These are phyloP conservation scores for Chlorodrepanis virens DNA, from an alignment of 2,113 vertebrate genomes.

Conservation along the genomic window DNA sequence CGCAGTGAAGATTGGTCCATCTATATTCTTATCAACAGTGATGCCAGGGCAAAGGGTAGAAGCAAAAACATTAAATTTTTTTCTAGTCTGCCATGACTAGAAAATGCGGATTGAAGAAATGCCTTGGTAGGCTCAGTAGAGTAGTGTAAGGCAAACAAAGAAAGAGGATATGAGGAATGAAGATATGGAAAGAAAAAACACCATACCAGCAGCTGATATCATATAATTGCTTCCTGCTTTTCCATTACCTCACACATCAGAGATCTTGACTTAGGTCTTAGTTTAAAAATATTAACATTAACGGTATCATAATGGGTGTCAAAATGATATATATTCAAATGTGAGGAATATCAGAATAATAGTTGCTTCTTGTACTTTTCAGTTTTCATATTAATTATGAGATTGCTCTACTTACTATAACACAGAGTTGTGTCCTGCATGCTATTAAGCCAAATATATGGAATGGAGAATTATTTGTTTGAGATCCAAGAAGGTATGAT, in stretches of 20 bases:
- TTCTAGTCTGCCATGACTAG: background rate
- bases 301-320: accelerated
- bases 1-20: background rate
- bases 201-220: accelerated
- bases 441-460: background rate
- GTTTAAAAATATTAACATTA: background rate
- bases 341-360: background rate
- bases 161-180: background rate
- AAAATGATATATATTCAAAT: background rate
- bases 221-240: background rate
- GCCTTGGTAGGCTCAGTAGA: background rate
- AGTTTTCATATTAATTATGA: background rate
- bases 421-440: background rate
- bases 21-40: background rate
- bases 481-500: background rate
- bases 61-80: background rate
- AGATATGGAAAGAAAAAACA: background rate
- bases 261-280: background rate
- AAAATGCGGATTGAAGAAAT: background rate
- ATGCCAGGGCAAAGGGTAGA: background rate
- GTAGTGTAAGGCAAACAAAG: background rate
- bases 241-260: background rate
- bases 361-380: background rate
- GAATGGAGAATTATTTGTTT: background rate
- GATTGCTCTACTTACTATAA: background rate